Base-by-base conservation (phyloP, 2,888 invertebrate genomes). In the Nephrotoma guestfalica region DNA sequence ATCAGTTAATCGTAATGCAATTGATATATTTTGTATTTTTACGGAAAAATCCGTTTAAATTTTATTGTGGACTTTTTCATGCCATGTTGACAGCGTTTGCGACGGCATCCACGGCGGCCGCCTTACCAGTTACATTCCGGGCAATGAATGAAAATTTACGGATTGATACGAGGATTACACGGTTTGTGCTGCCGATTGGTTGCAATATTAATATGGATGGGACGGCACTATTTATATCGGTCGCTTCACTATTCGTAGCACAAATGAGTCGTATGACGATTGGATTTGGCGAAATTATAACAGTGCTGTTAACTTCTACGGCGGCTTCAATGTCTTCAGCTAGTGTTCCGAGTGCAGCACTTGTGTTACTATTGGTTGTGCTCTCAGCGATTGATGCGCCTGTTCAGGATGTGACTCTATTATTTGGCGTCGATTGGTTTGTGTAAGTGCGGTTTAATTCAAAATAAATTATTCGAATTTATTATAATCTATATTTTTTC, bases 121-220 rank as follows among this genome's bases (percentile, higher is more conserved):
- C 97, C 83, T 93, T 98, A 87, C 97, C 97, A 42, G 94, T 97
- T 87, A 97, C 97, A 85, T 96, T 97, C 92, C 94, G 95, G 87
- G 95, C 96, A 89, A 95, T 97, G 95, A 96, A 97, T 91, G 96
- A 96, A 88, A 96, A 96, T 87, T 93, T 97, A 87, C 94, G 94
- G 88, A 93, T 97, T 88, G 96, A 97, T 91, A 93, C 95, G 51
- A 94, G 97, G 88, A 95, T 98, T 89, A 96, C 96, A 0, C 94
- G 96, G 88, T 98, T 98, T 91, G 96, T 98, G 85, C 92, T 97
- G 11, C 97, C 97, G 0, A 96, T 97, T 88, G 97, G 97, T 5
- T 97, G 97, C 90, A 97, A 97, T 90, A 96, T 97, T 90, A 98
- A 98, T 91, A 97, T 97, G 97, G 96, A 97, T 89, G 97, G 97